Evolutionary conservation across 2,797 vertebrate species (phyloP).

Genomic region (Pipistrellus pipistrellus): DNA sequence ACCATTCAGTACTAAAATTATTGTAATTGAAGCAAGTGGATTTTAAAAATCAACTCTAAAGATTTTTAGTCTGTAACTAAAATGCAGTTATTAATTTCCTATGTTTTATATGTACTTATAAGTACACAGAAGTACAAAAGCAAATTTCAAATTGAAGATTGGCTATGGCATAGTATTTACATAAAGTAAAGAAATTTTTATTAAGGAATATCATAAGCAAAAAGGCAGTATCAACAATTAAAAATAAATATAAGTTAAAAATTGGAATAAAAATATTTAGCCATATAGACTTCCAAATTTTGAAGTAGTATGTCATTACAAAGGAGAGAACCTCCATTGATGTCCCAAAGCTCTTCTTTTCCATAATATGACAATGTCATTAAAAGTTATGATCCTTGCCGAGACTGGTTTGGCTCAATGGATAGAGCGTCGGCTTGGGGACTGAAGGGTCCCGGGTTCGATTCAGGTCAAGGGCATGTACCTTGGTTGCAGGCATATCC

Average conservation of each 20-base stretch:
- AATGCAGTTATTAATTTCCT: neutral
- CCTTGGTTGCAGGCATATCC: too few species aligned
- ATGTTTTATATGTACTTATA: slow-evolving; percentile 27
- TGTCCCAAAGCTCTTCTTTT: slow-evolving; percentile 53
- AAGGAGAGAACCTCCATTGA: slow-evolving; percentile 7
- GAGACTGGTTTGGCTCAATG: too few species aligned
- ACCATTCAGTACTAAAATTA: slow-evolving; percentile 12
- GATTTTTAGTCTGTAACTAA: slow-evolving; percentile 3
- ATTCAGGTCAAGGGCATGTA: too few species aligned
- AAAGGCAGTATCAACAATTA: neutral
- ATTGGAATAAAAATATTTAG: slow-evolving; percentile 7
- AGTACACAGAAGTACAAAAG: slow-evolving; percentile 30
- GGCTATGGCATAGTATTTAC: neutral
- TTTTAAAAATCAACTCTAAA: slow-evolving; percentile 51
- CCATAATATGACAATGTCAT: slow-evolving; percentile 50
- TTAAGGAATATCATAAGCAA: neutral
- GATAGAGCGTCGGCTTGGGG: too few species aligned
- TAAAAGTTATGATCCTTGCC: slow-evolving; percentile 77
- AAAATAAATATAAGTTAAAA: slow-evolving; percentile 17
- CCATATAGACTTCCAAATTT: slow-evolving; percentile 49
- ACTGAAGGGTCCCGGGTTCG: too few species aligned
- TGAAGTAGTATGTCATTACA: neutral
- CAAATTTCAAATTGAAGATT: slow-evolving; percentile 48
- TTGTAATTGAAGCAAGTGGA: neutral
- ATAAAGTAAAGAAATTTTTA: slow-evolving; percentile 41